phyloP scores from a whole-genome alignment of 2,113 vertebrate species.

The Cyprinodon variegatus region DNA sequence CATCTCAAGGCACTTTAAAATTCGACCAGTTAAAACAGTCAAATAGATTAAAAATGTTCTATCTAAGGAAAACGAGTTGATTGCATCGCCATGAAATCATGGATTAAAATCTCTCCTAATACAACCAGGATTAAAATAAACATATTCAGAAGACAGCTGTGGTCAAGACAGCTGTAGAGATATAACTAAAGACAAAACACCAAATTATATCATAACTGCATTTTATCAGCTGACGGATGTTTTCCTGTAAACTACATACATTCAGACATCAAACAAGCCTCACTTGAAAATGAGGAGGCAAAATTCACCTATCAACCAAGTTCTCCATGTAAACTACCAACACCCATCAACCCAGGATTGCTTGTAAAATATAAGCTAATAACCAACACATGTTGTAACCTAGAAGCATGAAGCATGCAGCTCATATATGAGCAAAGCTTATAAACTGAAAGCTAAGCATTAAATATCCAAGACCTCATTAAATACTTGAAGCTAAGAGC shows the following conservation, averaged over 20 bases:
- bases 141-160: background rate
- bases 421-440: background rate
- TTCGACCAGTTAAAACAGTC: too few relatives aligned
- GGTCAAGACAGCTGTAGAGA: background rate
- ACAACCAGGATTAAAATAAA: background rate
- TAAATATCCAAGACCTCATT: too few relatives aligned
- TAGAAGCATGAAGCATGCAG: too few relatives aligned
- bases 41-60: too few relatives aligned
- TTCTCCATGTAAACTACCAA: background rate
- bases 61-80: too few relatives aligned
- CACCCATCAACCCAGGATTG: background rate
- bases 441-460: background rate
- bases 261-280: background rate
- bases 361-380: too few relatives aligned
- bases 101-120: background rate
- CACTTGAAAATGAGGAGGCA: background rate
- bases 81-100: too few relatives aligned
- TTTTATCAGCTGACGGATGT: background rate
- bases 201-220: background rate
- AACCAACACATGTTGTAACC: too few relatives aligned
- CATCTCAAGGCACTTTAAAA: too few relatives aligned
- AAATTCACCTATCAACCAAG: background rate
- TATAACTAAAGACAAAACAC: background rate
- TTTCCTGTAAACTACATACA: background rate
- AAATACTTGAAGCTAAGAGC: too few relatives aligned